Evolutionary conservation across 2,888 invertebrate genomes (phyloP), one percentile per base, ranked within the genome.

Genomic region (Mesochorus sp.): DNA sequence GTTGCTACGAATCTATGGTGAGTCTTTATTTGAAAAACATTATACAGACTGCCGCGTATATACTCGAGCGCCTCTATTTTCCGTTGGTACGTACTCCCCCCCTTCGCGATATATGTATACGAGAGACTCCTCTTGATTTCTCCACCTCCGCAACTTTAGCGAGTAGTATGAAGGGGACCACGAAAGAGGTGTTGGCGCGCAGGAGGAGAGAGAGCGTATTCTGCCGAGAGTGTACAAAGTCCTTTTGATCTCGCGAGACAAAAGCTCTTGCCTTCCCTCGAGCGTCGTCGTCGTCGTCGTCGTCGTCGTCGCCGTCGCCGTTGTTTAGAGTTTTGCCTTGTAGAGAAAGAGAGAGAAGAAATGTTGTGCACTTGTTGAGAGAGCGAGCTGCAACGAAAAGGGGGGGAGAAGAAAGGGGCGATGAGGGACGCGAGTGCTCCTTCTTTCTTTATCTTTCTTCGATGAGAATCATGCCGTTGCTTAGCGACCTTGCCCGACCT

Each of bases 201-300:
- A 76, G 76, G 74, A 66, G 44, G 62, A 81, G 77, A 59, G 75
- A 57, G 49, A 68, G 80, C 68, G 80, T 62, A 61, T 61, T 53
- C 53, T 24, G 57, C 61, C 44, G 59, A 51, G 31, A 42, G 59
- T 57, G 77, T 66, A 78, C 76, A 76, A 79, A 82, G 80, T 80
- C 82, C 84, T 84, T 84, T 84, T 83, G 84, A 86, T 87, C 85
- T 85, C 84, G n/a, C n/a, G 82, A 84, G 85, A 85, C 85, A 85
- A 87, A 85, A 84, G 84, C 82, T 81, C 70, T 76, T 64, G 70
- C 79, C 77, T 76, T 79, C 76, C 73, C 73, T 76, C 76, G 73
- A 76, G 78, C 78, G 61, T 76, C 74, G 14, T 57, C 70, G 75
- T 28, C 44, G 47, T 57, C 51, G n/a, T n/a, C n/a, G n/a, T n/a